Evolutionary conservation across 2,888 invertebrate species (phyloP).

Genomic region (Ptilodon capucinus): DNA sequence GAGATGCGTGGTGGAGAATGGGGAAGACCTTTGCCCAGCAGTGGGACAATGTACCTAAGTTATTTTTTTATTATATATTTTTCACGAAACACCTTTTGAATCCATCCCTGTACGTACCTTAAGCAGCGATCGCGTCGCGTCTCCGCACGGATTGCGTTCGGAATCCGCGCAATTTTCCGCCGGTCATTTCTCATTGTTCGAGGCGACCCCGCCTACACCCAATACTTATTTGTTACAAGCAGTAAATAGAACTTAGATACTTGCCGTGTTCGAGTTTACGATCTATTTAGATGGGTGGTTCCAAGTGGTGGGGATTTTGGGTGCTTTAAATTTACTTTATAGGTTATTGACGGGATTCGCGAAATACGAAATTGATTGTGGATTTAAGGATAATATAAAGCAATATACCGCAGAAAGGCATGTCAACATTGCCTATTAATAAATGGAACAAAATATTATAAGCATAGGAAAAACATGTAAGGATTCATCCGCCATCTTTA

Average conservation of each 20-base stretch:
- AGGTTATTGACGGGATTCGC: constrained; percentile 11
- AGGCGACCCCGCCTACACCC: constrained; percentile 41
- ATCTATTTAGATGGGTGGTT: constrained; percentile 32
- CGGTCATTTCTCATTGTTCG: constrained; percentile 81
- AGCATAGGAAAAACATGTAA: no score
- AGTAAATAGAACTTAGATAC: constrained; percentile 57
- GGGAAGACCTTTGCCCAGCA: no score
- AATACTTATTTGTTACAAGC: constrained; percentile 59
- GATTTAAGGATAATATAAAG: background rate
- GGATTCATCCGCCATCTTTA: no score
- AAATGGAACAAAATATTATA: no score
- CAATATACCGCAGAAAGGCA: no score
- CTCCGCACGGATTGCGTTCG: constrained; percentile 57
- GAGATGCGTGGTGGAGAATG: no score
- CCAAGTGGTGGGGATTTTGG: constrained; percentile 1
- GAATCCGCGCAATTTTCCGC: constrained; percentile 78
- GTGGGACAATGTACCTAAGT: no score
- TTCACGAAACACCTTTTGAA: constrained; percentile 16
- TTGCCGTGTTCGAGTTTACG: constrained; percentile 54
- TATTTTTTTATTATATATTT: no score
- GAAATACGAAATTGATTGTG: background rate
- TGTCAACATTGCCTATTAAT: no score
- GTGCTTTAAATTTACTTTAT: constrained; percentile 37
- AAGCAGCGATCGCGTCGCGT: constrained; percentile 52
- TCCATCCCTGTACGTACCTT: constrained; percentile 51